A percentile compares a stretch with the other conserved stretches of the same genome.
phyloP scores from a whole-genome alignment of 2,113 vertebrate genomes.

The Chaetodon trifascialis region DNA sequence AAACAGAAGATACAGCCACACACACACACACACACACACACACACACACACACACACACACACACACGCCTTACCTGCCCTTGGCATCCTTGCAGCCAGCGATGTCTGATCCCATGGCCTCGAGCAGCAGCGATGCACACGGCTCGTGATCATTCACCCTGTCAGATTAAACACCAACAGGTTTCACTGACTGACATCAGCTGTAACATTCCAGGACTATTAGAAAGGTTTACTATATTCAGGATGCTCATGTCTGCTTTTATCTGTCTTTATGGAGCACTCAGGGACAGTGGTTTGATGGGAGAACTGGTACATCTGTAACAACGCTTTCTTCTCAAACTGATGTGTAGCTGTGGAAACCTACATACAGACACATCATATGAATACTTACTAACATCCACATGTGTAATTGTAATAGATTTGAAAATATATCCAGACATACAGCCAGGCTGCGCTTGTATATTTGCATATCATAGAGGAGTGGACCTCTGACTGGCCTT shows the following conservation, averaged over 20 bases:
- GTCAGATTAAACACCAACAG: background rate
- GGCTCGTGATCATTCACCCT: constrained; percentile 95
- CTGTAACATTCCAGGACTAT: background rate
- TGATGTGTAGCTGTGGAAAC: no score
- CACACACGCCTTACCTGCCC: constrained; percentile 86
- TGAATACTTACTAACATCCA: no score
- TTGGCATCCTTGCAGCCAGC: constrained; percentile 91
- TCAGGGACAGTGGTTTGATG: no score
- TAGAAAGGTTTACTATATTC: background rate
- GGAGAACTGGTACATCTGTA: no score
- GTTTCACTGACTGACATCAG: background rate
- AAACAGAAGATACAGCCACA: background rate
- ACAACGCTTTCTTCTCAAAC: no score
- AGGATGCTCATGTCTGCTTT: background rate
- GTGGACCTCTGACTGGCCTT: no score
- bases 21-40: background rate
- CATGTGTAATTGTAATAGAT: no score
- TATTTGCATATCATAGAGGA: no score
- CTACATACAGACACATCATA: no score
- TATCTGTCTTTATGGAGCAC: background rate
- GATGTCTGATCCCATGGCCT: constrained; percentile 92
- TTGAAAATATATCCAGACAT: no score
- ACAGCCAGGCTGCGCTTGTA: no score
- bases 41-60: constrained; percentile 10
- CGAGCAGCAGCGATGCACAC: constrained; percentile 92